These are phyloP conservation scores for Otus scops DNA, from an alignment of 2,797 vertebrate species.

Conservation along the genomic window DNA sequence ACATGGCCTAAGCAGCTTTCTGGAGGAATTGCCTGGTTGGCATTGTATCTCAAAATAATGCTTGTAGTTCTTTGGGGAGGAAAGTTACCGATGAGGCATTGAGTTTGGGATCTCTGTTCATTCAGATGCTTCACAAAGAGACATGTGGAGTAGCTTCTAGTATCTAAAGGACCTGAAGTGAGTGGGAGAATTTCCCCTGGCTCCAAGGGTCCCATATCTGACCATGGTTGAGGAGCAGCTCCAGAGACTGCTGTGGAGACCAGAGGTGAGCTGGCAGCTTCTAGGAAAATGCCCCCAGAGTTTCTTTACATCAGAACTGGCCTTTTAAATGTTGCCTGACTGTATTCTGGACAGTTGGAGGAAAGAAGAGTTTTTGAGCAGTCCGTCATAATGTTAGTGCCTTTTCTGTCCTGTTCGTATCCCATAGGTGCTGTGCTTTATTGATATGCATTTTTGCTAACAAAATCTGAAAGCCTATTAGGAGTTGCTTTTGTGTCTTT, in stretches of 20 bases:
- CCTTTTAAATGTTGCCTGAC: background rate
- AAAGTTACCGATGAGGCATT: background rate
- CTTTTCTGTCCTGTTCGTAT: background rate
- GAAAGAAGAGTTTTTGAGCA: background rate
- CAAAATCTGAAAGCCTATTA: slow-evolving; percentile 49
- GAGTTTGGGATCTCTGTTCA: background rate
- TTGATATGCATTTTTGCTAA: slow-evolving; percentile 8
- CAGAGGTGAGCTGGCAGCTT: background rate
- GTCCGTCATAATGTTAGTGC: background rate
- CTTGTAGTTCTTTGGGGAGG: background rate
- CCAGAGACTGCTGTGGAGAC: background rate
- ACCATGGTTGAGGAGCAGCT: background rate
- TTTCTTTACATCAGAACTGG: background rate
- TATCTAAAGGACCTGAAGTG: background rate
- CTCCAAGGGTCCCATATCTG: background rate
- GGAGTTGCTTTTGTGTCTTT: slow-evolving; percentile 25
- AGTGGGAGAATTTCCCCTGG: background rate
- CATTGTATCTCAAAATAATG: background rate
- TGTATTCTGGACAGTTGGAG: background rate
- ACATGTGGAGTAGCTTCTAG: background rate
- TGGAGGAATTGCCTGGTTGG: background rate
- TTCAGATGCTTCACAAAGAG: background rate
- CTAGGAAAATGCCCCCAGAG: background rate
- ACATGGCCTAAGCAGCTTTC: background rate
- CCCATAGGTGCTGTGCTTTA: background rate